phyloP scores from a whole-genome alignment of 2,888 invertebrate species.

The Invenusta paracnida region DNA sequence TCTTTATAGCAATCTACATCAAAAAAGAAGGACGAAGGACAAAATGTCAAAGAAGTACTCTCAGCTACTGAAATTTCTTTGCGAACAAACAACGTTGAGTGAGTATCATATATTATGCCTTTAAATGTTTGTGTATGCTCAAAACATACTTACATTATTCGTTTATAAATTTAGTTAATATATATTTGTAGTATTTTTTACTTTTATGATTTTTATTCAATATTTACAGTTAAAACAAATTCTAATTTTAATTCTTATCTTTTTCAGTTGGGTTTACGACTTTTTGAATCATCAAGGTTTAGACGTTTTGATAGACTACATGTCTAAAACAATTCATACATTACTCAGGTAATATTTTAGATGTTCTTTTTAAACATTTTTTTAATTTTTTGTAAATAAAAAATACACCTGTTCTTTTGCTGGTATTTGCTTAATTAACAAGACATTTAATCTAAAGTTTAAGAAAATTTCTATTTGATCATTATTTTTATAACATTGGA shows the following conservation, averaged over 20 bases:
- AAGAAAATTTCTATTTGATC: too few relatives aligned
- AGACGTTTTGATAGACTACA: slow-evolving; percentile 39
- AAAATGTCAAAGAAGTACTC: slow-evolving; percentile 38
- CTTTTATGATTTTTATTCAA: too few relatives aligned
- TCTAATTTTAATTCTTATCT: neutral
- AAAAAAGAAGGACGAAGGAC: slow-evolving; percentile 33
- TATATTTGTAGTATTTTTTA: neutral
- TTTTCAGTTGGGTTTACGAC: slow-evolving; percentile 41
- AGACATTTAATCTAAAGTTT: too few relatives aligned
- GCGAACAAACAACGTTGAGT: slow-evolving; percentile 41
- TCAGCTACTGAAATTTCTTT: slow-evolving; percentile 42
- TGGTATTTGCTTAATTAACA: too few relatives aligned
- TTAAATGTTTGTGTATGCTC: too few relatives aligned
- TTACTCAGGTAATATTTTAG: neutral
- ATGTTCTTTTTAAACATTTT: too few relatives aligned
- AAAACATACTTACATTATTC: neutral
- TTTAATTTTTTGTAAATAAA: too few relatives aligned
- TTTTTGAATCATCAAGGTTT: slow-evolving; percentile 35
- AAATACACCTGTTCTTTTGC: too few relatives aligned
- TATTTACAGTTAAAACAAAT: neutral
- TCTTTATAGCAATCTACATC: neutral
- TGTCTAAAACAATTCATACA: slow-evolving; percentile 27
- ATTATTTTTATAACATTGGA: too few relatives aligned
- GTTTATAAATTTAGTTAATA: neutral
- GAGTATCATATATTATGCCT: too few relatives aligned